Base-by-base conservation (phyloP, 1,140 invertebrate species). In the Portunus trituberculatus region DNA sequence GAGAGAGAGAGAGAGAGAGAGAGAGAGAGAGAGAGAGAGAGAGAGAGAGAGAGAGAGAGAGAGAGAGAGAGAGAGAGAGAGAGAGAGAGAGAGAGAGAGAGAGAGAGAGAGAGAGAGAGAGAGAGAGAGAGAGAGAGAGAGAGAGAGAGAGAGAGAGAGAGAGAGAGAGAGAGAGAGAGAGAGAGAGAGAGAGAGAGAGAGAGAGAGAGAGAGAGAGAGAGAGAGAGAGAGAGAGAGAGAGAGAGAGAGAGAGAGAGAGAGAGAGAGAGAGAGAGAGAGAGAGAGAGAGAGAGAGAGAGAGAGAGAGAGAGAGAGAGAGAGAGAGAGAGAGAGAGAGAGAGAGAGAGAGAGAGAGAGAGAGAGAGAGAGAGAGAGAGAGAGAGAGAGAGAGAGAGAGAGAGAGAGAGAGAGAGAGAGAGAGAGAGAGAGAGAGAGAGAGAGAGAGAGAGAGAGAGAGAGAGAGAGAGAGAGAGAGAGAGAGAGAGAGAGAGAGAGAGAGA, bases 1-100 rank as follows among this genome's bases (percentile, higher is more conserved):
- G 76, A 82, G 76, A 82, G 76, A 82, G 76, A 82, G 76, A 82
- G 76, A 82, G 76, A 82, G 76, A 82, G 76, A 82, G 76, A 82
- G 76, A 82, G 76, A 82, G 76, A 82, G 76, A 82, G 76, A 82
- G 76, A 82, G 76, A 82, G 76, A 82, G 76, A 82, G 76, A 82
- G 76, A 82, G 76, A 82, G 76, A 82, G 76, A 82, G 76, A 82
- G 76, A 82, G 76, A 82, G 76, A 82, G 76, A 82, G 76, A 82
- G 76, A 82, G 76, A 82, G 76, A 82, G 76, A 82, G 76, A 82
- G 76, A 82, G 76, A 82, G 76, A 82, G 76, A 82, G 76, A 82
- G 76, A 82, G 76, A 82, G 76, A 82, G 76, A 82, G 76, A 82
- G 76, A 82, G 76, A 82, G 76, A 82, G 76, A 82, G 76, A 82